Percentiles rank a stretch among this genome's conserved stretches.
Conservation (phyloP, 1,140 invertebrate species). For the Cylas formicarius region DNA sequence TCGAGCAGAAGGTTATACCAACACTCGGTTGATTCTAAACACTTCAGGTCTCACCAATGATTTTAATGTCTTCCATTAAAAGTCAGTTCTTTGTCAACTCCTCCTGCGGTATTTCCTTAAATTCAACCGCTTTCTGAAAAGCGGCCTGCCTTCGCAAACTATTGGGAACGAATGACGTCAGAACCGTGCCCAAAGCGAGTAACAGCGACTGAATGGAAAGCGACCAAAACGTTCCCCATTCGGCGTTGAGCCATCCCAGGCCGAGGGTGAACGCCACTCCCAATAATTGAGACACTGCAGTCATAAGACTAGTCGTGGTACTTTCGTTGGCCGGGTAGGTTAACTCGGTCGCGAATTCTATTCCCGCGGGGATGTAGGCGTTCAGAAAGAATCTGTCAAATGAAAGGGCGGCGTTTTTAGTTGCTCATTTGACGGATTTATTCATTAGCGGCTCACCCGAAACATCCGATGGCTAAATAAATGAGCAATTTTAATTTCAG, state of each 20-base stretch:
- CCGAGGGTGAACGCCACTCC: slow-evolving; percentile 14
- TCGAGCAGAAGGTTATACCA: too few species aligned
- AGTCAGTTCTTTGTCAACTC: too few species aligned
- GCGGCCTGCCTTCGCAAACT: slow-evolving; percentile 10
- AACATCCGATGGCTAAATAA: slow-evolving; percentile 23
- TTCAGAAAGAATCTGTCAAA: slow-evolving; percentile 28
- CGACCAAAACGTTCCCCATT: slow-evolving; percentile 12
- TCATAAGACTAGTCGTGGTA: slow-evolving; percentile 29
- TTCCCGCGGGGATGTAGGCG: slow-evolving; percentile 27
- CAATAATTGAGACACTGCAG: slow-evolving; percentile 26
- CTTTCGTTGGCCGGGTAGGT: slow-evolving; percentile 31
- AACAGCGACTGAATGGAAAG: slow-evolving; percentile 10
- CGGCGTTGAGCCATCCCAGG: slow-evolving; percentile 7
- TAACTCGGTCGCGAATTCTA: slow-evolving; percentile 32
- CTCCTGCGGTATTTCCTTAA: slow-evolving; percentile 6
- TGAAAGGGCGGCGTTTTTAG: neutral
- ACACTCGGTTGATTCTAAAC: too few species aligned
- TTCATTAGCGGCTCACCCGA: slow-evolving; percentile 33
- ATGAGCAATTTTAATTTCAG: slow-evolving; percentile 19
- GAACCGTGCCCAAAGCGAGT: neutral
- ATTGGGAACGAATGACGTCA: slow-evolving; percentile 7
- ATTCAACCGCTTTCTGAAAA: slow-evolving; percentile 2
- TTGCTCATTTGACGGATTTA: too few species aligned
- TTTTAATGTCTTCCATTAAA: too few species aligned
- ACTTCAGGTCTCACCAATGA: too few species aligned